A percentile compares a stretch with the other conserved stretches of the same genome.
Evolutionary conservation across 2,888 invertebrate genomes (phyloP).

Genomic region (Xestia sexstrigata): DNA sequence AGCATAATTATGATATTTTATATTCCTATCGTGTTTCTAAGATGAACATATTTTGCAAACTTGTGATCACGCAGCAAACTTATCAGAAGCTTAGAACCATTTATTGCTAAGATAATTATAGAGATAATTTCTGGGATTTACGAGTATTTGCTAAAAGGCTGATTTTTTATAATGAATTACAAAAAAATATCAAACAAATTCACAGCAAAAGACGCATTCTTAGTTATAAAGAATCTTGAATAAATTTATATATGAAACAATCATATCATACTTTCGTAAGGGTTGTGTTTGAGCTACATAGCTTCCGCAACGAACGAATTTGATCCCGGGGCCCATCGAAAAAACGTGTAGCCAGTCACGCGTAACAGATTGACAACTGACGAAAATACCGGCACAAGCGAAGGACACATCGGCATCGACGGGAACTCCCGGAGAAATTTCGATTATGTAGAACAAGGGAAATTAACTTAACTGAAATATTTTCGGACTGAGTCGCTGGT

Average conservation of each 20-base stretch:
- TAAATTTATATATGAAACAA: slow-evolving; percentile 44
- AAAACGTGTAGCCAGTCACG: slow-evolving; percentile 78
- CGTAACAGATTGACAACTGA: slow-evolving; percentile 85
- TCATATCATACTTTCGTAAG: slow-evolving; percentile 41
- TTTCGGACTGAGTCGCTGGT: slow-evolving; percentile 15
- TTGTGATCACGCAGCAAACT: neutral
- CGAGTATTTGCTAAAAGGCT: neutral
- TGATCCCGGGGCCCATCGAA: slow-evolving; percentile 72
- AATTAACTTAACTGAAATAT: slow-evolving; percentile 33
- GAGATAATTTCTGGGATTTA: neutral
- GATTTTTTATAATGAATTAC: neutral
- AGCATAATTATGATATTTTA: neutral
- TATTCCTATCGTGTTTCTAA: neutral
- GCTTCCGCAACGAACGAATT: slow-evolving; percentile 78
- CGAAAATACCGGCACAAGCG: slow-evolving; percentile 73
- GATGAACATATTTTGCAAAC: neutral
- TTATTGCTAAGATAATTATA: neutral
- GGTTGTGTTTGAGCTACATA: slow-evolving; percentile 73
- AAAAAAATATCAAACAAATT: neutral
- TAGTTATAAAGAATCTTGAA: slow-evolving; percentile 10
- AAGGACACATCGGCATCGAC: slow-evolving; percentile 59
- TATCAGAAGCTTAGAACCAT: neutral
- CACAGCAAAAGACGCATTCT: neutral
- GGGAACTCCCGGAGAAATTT: slow-evolving; percentile 66
- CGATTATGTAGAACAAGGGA: slow-evolving; percentile 60